A percentile compares a stretch with the other conserved stretches of the same genome.
These are phyloP conservation scores for Noctua janthina DNA, from an alignment of 2,888 invertebrate genomes.

Conservation along the genomic window DNA sequence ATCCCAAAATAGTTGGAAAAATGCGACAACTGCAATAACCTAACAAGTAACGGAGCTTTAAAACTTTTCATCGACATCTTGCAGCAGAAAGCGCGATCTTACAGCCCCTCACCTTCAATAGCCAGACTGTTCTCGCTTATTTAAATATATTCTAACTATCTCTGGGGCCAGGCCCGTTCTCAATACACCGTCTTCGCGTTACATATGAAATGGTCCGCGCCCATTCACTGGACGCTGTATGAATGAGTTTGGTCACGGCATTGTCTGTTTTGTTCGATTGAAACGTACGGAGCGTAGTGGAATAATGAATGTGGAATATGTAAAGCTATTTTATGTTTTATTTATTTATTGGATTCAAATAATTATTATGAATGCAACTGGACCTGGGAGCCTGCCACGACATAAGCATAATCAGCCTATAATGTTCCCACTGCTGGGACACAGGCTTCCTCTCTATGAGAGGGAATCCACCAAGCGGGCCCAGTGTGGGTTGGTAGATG, in stretches of 20 bases:
- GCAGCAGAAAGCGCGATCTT: conserved; percentile 50
- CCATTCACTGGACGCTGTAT: conserved; percentile 51
- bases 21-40: background rate
- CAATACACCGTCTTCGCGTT: conserved; percentile 64
- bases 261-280: conserved; percentile 50
- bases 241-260: conserved; percentile 42
- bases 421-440: too few species aligned
- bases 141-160: conserved; percentile 71
- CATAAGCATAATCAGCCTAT: too few species aligned
- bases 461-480: too few species aligned
- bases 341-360: conserved; percentile 4
- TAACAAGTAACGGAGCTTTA: background rate
- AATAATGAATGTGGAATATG: conserved; percentile 34
- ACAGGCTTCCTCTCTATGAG: too few species aligned
- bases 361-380: too few species aligned
- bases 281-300: conserved; percentile 37
- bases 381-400: background rate
- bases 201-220: conserved; percentile 62
- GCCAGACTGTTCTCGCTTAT: conserved; percentile 67
- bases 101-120: conserved; percentile 60
- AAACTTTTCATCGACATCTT: background rate
- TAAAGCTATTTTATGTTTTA: background rate
- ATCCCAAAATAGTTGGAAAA: background rate
- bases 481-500: too few species aligned
- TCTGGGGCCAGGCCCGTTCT: conserved; percentile 60